Base-by-base conservation (phyloP, 1,140 invertebrate genomes). In the Drosophila rhopaloa region DNA sequence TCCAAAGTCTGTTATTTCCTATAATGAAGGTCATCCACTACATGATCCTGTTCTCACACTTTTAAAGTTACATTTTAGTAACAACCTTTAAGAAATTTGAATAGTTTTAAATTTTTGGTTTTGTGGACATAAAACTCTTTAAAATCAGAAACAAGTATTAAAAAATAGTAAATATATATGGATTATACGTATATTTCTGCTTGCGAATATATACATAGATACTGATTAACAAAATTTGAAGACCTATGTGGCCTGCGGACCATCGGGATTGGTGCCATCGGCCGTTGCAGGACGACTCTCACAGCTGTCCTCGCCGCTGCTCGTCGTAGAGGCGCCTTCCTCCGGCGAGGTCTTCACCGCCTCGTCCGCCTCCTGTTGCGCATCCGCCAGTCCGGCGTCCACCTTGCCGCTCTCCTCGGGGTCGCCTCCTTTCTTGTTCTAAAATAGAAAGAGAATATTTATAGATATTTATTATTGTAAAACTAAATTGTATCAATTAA, bases 301-400 rank as follows among this genome's bases (percentile, higher is more conserved):
- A 47, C 89, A 84, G 44, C 88, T 91, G 38, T 91, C 88, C 29
- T 91, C 88, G 7, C 83, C 89, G 48, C 88, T 91, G 41, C 89
- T 91, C 8, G 88, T 84, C 5, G 85, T 89, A 16, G 81, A 90
- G 14, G 81, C 77, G 1, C 84, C 80, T 50, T 89, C 84, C 51
- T 89, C 84, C 8, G 84, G 84, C 2, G 84, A 71, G 0, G 81
- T 84, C 35, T 89, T 90, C 7, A 85, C 77, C 9, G 79, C 59
- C 24, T 90, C 85, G 13, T 89, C 84, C 7, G 73, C 60, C 48
- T 88, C 80, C 46, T 76, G 81, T 8, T 48, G 65, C 8, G 68
- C 76, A 29, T 83, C 79, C 37, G 62, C 41, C 13, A 38, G 50
- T 29, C 58, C 56, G 16, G 56, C 27, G 11, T 53, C 70, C 13